phyloP scores from a whole-genome alignment of 2,888 invertebrate species.

The Venustoraphidia nigricollis region DNA sequence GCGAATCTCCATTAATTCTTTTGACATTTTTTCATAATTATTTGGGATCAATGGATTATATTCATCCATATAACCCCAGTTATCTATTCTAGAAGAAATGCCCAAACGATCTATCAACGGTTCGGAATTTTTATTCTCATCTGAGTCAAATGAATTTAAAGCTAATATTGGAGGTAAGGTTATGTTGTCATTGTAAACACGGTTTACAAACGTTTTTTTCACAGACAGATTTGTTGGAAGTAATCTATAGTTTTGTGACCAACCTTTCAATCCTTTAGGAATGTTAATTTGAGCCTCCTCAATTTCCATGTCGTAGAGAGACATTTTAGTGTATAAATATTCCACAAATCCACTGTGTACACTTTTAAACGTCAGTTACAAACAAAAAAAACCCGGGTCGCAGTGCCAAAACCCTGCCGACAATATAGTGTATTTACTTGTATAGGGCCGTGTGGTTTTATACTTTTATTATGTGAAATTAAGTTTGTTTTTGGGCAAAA shows the following conservation, averaged over 20 bases:
- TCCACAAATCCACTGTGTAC: too few relatives aligned
- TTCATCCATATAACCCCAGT: constrained; percentile 1
- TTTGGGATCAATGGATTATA: neutral
- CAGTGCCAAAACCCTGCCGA: too few relatives aligned
- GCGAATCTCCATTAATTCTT: neutral
- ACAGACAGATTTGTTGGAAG: neutral
- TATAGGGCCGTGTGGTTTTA: too few relatives aligned
- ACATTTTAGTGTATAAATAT: neutral
- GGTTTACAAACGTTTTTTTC: neutral
- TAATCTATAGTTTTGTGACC: neutral
- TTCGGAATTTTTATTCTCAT: neutral
- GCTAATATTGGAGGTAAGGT: neutral
- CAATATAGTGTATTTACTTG: too few relatives aligned
- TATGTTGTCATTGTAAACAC: neutral
- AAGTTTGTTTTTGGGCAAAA: too few relatives aligned
- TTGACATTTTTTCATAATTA: neutral
- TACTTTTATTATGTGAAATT: too few relatives aligned
- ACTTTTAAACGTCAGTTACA: too few relatives aligned
- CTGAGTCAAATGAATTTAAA: too few relatives aligned
- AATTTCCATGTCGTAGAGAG: constrained; percentile 1
- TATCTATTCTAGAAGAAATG: neutral
- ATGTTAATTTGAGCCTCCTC: neutral
- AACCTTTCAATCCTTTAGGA: neutral
- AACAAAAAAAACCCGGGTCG: too few relatives aligned
- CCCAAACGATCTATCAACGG: neutral